These are phyloP conservation scores for Argyra leucocephala DNA, from an alignment of 2,888 invertebrate genomes.

Conservation along the genomic window DNA sequence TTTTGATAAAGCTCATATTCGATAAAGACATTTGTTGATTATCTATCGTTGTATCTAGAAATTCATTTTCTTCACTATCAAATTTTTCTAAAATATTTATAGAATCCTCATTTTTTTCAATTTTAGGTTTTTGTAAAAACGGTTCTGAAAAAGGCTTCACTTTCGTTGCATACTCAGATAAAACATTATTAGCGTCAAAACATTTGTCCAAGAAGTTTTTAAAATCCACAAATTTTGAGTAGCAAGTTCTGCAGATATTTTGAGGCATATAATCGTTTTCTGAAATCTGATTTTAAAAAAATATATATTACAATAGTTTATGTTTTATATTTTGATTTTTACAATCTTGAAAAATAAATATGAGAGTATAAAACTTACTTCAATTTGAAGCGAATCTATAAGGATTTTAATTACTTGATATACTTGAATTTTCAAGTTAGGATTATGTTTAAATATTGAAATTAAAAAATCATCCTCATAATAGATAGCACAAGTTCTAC, in stretches of 20 bases:
- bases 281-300: not conserved
- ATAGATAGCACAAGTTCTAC: not conserved
- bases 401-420: not conserved
- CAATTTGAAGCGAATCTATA: not conserved
- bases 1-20: not conserved
- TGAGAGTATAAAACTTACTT: not conserved
- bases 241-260: not conserved
- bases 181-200: not conserved
- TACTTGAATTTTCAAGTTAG: not conserved
- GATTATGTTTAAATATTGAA: not conserved
- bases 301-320: not conserved
- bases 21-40: not conserved
- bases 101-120: not conserved
- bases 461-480: not conserved
- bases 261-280: not conserved
- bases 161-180: not conserved
- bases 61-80: not conserved
- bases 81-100: not conserved
- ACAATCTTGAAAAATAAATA: too few relatives aligned
- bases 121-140: not conserved
- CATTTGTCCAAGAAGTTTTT: not conserved
- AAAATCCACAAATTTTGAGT: not conserved
- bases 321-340: not conserved
- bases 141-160: not conserved
- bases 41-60: not conserved